phyloP scores from a whole-genome alignment of 64 coral and sea anemone genomes.

The Catalaphyllia jardinei region DNA sequence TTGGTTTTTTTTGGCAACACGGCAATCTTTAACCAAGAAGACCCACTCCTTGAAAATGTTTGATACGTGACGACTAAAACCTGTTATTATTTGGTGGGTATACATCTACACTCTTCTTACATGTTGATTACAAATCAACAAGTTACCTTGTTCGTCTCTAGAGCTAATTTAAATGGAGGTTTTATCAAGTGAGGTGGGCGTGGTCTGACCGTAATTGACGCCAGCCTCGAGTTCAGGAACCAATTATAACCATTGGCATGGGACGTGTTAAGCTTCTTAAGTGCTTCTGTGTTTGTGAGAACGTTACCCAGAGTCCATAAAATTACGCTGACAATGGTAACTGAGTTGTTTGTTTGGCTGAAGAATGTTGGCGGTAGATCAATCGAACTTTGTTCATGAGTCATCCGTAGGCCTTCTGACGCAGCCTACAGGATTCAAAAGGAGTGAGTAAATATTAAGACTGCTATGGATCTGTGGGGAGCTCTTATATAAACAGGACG shows the following conservation, averaged over 20 bases:
- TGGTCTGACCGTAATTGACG: background rate
- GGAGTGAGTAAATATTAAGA: too few relatives aligned
- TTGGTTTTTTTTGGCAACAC: too few relatives aligned
- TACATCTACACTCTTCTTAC: too few relatives aligned
- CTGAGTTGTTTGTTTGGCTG: background rate
- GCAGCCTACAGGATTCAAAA: background rate
- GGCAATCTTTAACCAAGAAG: too few relatives aligned
- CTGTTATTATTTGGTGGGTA: too few relatives aligned
- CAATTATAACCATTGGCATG: background rate
- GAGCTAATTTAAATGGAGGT: slow-evolving; percentile 4
- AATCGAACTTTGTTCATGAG: background rate
- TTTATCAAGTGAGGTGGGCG: background rate
- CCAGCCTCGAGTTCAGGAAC: background rate
- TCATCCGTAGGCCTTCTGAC: background rate
- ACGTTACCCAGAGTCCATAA: background rate
- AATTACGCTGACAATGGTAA: background rate
- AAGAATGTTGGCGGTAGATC: background rate
- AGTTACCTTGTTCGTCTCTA: slow-evolving; percentile 7
- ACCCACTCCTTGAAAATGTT: too few relatives aligned
- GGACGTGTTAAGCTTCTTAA: background rate
- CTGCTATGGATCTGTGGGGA: too few relatives aligned
- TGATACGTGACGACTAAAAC: too few relatives aligned
- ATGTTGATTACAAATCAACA: background rate
- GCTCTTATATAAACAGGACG: too few relatives aligned
- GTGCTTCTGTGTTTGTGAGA: background rate